A percentile compares a stretch with the other conserved stretches of the same genome.
These are phyloP conservation scores for Hafferia zeledoni DNA, from an alignment of 2,797 vertebrate species.

Conservation along the genomic window DNA sequence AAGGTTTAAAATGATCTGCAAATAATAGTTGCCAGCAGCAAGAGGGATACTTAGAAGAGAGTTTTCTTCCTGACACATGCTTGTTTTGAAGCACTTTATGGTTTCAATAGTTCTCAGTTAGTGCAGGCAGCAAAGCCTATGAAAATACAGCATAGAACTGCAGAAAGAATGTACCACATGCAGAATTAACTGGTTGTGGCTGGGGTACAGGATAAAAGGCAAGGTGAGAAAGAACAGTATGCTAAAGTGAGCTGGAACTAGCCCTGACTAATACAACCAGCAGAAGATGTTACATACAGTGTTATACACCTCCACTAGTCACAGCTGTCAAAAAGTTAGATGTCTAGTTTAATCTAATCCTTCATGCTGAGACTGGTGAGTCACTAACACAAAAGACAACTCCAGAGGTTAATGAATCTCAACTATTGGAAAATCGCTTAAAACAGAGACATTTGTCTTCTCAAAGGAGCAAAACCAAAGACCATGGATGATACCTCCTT, in stretches of 20 bases:
- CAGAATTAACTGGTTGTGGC: not conserved
- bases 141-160: not conserved
- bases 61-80: not conserved
- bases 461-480: not conserved
- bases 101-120: not conserved
- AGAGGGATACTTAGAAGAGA: not conserved
- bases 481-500: not conserved
- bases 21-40: not conserved
- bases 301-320: not conserved
- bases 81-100: not conserved
- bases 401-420: not conserved
- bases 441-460: not conserved
- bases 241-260: not conserved
- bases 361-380: not conserved
- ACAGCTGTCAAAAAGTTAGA: not conserved
- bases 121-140: not conserved
- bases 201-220: not conserved
- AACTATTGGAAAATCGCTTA: not conserved
- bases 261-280: not conserved
- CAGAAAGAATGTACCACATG: not conserved
- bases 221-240: not conserved
- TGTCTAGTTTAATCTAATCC: not conserved
- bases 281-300: not conserved
- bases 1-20: not conserved
- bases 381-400: not conserved